A percentile compares a stretch with the other conserved stretches of the same genome.
phyloP scores from a whole-genome alignment of 2,888 invertebrate species.

The Chrysolina americana region DNA sequence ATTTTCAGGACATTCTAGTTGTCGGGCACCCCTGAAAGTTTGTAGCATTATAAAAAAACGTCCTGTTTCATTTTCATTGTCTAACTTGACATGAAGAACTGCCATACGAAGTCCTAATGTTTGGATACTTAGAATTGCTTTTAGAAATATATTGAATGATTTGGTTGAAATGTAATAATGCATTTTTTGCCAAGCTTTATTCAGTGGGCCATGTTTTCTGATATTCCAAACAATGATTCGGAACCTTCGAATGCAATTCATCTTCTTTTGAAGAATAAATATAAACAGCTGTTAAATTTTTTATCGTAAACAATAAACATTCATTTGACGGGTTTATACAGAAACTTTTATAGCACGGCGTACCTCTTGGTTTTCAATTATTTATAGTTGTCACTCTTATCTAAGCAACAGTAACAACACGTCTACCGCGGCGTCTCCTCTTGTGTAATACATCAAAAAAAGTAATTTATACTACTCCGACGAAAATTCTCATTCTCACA shows the following conservation, averaged over 20 bases:
- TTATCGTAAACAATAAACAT: slow-evolving; percentile 10
- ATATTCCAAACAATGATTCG: too few relatives aligned
- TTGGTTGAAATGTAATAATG: too few relatives aligned
- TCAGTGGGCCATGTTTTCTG: too few relatives aligned
- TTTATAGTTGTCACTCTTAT: slow-evolving; percentile 11
- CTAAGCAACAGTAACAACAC: slow-evolving; percentile 10
- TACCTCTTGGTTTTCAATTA: slow-evolving; percentile 5
- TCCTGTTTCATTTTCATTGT: too few relatives aligned
- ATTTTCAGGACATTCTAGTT: too few relatives aligned
- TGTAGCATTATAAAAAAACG: too few relatives aligned
- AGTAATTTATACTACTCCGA: slow-evolving; percentile 9
- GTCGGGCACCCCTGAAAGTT: too few relatives aligned
- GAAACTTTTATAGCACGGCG: neutral
- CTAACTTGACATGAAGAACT: too few relatives aligned
- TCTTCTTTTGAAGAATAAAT: neutral
- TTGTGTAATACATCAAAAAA: slow-evolving; percentile 12
- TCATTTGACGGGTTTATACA: slow-evolving; percentile 1
- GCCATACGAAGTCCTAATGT: too few relatives aligned
- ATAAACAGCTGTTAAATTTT: neutral
- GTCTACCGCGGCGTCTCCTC: slow-evolving; percentile 7
- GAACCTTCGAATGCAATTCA: neutral
- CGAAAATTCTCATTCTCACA: slow-evolving; percentile 33
- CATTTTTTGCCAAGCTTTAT: too few relatives aligned
- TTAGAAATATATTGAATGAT: too few relatives aligned
- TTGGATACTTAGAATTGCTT: too few relatives aligned